A percentile compares a stretch with the other conserved stretches of the same genome.
phyloP scores from a whole-genome alignment of 2,888 invertebrate genomes.

The Ceramica pisi region DNA sequence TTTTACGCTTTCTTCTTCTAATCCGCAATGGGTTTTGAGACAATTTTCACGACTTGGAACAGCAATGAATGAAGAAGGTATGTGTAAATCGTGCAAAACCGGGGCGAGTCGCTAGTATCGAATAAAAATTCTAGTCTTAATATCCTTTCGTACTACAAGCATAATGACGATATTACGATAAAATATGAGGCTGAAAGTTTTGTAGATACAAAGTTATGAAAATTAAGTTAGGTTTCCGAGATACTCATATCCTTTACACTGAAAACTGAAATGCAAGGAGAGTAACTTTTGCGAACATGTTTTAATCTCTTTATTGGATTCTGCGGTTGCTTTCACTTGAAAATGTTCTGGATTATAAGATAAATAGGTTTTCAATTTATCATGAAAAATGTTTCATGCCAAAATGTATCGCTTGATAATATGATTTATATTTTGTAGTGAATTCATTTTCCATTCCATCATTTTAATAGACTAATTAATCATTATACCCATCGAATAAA shows the following conservation, averaged over 20 bases:
- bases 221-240: constrained; percentile 15
- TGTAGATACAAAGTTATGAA: constrained; percentile 31
- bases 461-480: neutral
- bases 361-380: neutral
- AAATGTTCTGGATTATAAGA: neutral
- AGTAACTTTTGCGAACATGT: constrained; percentile 12
- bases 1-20: too few relatives aligned
- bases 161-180: constrained; percentile 18
- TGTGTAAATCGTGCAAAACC: too few relatives aligned
- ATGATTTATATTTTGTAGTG: neutral
- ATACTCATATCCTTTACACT: constrained; percentile 6
- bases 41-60: too few relatives aligned
- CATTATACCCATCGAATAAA: neutral
- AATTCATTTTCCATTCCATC: neutral
- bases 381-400: neutral
- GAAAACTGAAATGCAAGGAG: constrained; percentile 5
- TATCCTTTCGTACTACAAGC: neutral
- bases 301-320: constrained; percentile 14
- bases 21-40: too few relatives aligned
- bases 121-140: constrained; percentile 7
- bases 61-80: neutral
- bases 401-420: neutral
- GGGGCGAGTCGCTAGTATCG: neutral
- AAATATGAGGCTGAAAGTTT: constrained; percentile 31
- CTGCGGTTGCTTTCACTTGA: neutral